These are phyloP conservation scores for Syrphus vitripennis DNA, from an alignment of 2,888 invertebrate species.

Conservation along the genomic window DNA sequence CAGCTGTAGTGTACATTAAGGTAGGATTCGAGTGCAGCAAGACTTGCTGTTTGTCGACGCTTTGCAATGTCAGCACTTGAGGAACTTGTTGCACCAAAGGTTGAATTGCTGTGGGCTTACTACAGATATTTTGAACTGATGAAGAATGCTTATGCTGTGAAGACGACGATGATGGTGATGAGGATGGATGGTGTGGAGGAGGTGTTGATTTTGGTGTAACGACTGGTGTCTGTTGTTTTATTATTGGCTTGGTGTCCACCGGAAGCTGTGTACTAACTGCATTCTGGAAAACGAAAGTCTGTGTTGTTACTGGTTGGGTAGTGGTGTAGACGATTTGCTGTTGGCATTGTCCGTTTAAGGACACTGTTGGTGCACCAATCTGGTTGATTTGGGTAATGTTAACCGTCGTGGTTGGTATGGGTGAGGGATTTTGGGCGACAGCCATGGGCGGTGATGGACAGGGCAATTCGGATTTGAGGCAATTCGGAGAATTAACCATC, in stretches of 20 bases:
- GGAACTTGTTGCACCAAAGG: constrained; percentile 76
- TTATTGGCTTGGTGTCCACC: constrained; percentile 50
- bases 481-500: constrained; percentile 18
- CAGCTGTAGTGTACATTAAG: constrained; percentile 82
- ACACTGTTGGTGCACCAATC: constrained; percentile 59
- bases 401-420: constrained; percentile 72
- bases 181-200: constrained; percentile 24
- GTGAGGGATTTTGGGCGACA: constrained; percentile 6
- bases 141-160: constrained; percentile 32
- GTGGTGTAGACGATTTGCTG: constrained; percentile 67
- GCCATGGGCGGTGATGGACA: constrained; percentile 46
- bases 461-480: constrained; percentile 47
- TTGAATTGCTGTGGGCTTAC: constrained; percentile 72
- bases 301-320: constrained; percentile 50
- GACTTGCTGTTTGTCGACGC: constrained; percentile 81
- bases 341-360: constrained; percentile 42
- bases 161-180: not conserved
- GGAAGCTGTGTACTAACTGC: constrained; percentile 49
- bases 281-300: constrained; percentile 76
- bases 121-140: constrained; percentile 56
- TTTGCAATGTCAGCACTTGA: constrained; percentile 76
- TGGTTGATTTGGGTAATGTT: constrained; percentile 63
- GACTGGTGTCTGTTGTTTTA: constrained; percentile 52
- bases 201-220: constrained; percentile 29
- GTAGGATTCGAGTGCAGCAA: constrained; percentile 85